phyloP scores from a whole-genome alignment of 2,797 vertebrate genomes.

The Tinamus major region DNA sequence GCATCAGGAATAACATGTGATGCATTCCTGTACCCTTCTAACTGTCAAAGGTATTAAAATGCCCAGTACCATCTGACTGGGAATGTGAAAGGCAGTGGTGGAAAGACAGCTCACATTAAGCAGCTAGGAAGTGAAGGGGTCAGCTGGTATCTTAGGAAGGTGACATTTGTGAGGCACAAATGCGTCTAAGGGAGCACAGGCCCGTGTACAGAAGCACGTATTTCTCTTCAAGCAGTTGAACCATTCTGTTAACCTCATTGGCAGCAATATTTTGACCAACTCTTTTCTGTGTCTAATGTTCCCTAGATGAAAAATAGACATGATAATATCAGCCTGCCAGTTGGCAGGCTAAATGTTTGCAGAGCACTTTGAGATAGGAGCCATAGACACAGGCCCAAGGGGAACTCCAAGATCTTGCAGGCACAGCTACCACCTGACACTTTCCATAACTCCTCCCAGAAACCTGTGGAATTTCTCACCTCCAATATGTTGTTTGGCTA shows the following conservation, averaged over 20 bases:
- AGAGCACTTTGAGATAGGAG: constrained; percentile 47
- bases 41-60: neutral
- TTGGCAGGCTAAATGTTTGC: constrained; percentile 60
- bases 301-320: constrained; percentile 50
- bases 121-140: neutral
- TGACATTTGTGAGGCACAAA: constrained; percentile 28
- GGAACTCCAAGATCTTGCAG: constrained; percentile 34
- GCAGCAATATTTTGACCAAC: constrained; percentile 27
- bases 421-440: constrained; percentile 23
- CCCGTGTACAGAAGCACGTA: neutral
- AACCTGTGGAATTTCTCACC: constrained; percentile 30
- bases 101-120: neutral
- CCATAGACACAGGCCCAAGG: constrained; percentile 51
- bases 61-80: neutral
- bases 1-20: neutral
- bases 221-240: constrained; percentile 18
- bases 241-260: neutral
- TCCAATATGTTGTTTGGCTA: constrained; percentile 20
- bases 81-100: neutral
- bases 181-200: neutral
- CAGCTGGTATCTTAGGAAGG: constrained; percentile 28
- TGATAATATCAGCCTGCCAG: constrained; percentile 48
- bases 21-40: neutral
- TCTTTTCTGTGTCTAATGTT: constrained; percentile 19
- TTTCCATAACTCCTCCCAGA: neutral